phyloP scores from a whole-genome alignment of 2,113 vertebrate species.

The Gallinago media region DNA sequence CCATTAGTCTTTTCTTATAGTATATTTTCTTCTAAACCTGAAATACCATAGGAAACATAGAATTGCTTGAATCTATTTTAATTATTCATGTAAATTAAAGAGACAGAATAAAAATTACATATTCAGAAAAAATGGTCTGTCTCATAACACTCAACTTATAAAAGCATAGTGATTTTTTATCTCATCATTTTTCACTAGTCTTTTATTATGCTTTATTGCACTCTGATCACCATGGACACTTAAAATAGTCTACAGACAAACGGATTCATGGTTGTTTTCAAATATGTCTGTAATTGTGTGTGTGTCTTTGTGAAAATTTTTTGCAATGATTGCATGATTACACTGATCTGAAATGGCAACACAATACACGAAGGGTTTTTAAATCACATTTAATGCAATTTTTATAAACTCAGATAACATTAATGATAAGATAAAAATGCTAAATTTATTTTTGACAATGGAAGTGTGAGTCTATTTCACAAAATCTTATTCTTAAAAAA shows the following conservation, averaged over 20 bases:
- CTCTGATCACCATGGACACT: background rate
- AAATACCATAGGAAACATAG: background rate
- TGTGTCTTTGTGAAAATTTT: background rate
- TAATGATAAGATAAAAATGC: background rate
- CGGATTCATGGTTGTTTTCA: background rate
- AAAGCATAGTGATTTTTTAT: background rate
- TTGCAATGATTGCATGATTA: background rate
- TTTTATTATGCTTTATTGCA: slow-evolving; percentile 34
- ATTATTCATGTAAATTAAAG: slow-evolving; percentile 54
- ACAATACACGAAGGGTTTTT: background rate
- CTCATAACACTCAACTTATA: background rate
- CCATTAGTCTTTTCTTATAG: background rate
- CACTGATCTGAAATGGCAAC: background rate
- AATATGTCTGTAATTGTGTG: background rate
- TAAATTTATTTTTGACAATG: background rate
- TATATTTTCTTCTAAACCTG: background rate
- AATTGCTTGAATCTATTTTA: background rate
- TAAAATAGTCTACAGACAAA: slow-evolving; percentile 7
- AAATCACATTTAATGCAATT: background rate
- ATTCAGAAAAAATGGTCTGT: background rate
- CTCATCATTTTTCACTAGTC: background rate
- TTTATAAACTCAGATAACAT: background rate
- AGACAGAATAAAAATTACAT: slow-evolving; percentile 19
- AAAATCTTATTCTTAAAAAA: background rate
- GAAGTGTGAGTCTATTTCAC: background rate